phyloP scores from a whole-genome alignment of 2,888 invertebrate genomes.

The Bruchidius siliquastri region DNA sequence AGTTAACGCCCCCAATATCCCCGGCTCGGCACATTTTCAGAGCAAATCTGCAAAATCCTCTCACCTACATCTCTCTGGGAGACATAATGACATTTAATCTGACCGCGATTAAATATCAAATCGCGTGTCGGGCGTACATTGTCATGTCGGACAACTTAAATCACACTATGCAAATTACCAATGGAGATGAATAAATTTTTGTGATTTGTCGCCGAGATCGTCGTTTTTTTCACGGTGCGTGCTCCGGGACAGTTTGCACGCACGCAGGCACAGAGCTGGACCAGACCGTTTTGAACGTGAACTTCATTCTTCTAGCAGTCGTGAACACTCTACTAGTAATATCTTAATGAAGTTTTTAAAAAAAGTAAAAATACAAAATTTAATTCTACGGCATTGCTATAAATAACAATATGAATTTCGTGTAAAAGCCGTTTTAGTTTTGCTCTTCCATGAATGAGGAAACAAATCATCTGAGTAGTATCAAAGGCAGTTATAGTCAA shows the following conservation, averaged over 20 bases:
- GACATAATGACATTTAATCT: constrained; percentile 19
- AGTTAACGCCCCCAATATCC: neutral
- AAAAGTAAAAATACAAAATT: no score
- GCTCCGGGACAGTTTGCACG: constrained; percentile 32
- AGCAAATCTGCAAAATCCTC: neutral
- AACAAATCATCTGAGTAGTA: no score
- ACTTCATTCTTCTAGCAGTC: no score
- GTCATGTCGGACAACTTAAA: constrained; percentile 36
- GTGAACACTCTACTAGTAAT: no score
- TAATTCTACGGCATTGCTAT: no score
- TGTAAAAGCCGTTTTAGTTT: no score
- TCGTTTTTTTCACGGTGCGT: constrained; percentile 29
- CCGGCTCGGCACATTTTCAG: no score
- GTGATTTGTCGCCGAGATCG: constrained; percentile 14
- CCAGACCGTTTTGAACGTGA: neutral
- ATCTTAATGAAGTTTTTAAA: no score
- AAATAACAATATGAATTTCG: no score
- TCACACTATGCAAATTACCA: constrained; percentile 36
- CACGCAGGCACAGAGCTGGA: constrained; percentile 30
- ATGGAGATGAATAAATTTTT: constrained; percentile 37
- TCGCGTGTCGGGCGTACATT: constrained; percentile 39
- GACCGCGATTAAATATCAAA: constrained; percentile 18
- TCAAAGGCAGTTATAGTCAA: no score
- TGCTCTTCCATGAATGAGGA: no score
- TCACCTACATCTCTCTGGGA: constrained; percentile 4